Conservation (phyloP, 1,140 invertebrate genomes). For the Aphelinus certus region DNA sequence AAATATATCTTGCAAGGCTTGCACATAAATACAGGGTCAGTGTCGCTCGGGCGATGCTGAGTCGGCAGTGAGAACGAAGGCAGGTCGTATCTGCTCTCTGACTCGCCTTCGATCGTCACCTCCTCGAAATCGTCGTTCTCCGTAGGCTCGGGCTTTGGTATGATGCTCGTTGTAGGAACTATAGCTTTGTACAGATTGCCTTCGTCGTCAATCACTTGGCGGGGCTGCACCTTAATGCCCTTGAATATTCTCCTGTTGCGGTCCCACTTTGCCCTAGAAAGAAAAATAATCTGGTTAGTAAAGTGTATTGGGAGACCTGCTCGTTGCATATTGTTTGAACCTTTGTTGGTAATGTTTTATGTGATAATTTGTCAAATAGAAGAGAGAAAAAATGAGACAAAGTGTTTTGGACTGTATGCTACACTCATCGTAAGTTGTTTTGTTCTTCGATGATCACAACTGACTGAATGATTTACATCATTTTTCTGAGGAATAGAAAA, state of each 20-base stretch:
- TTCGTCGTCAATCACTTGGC: not conserved
- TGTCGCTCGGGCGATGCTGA: not conserved
- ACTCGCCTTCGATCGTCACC: slow-evolving; percentile 23
- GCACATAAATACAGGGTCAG: slow-evolving; percentile 50
- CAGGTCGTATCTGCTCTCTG: not conserved
- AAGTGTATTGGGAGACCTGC: not conserved
- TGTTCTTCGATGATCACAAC: too few species aligned
- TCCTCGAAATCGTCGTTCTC: slow-evolving; percentile 22
- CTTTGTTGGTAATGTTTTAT: too few species aligned
- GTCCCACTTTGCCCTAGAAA: not conserved
- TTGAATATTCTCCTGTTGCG: not conserved
- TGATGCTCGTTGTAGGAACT: not conserved
- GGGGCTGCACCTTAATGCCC: too few species aligned
- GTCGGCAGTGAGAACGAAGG: not conserved
- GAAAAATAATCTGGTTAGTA: slow-evolving; percentile 8
- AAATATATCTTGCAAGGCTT: slow-evolving; percentile 66
- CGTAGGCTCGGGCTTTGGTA: not conserved
- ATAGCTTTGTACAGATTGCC: not conserved
- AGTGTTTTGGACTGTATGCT: too few species aligned
- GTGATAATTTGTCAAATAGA: too few species aligned
- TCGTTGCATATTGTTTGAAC: too few species aligned
- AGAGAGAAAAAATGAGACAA: too few species aligned
- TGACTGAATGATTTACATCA: too few species aligned
- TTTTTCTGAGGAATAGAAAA: too few species aligned
- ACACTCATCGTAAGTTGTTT: too few species aligned